phyloP scores from a whole-genome alignment of 2,888 invertebrate species.

The Sturmia bella region DNA sequence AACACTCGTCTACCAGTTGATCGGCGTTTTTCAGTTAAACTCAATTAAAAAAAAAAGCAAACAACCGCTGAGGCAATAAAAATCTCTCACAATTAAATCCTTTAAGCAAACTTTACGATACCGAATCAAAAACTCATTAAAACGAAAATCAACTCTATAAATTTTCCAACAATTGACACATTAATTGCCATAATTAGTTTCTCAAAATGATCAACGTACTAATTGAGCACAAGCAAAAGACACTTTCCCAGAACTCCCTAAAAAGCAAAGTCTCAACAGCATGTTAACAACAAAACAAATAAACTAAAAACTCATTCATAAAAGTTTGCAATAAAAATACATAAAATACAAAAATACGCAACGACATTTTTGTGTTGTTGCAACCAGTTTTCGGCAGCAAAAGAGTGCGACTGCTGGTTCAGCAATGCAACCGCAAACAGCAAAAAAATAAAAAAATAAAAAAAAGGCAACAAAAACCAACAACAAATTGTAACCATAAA shows the following conservation, averaged over 20 bases:
- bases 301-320: conserved; percentile 45
- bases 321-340: conserved; percentile 58
- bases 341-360: not conserved
- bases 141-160: conserved; percentile 65
- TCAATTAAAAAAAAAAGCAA: conserved; percentile 2
- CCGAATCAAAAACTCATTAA: conserved; percentile 63
- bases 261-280: too few relatives aligned
- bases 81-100: conserved; percentile 54
- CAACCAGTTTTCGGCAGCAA: conserved; percentile 38
- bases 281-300: not conserved
- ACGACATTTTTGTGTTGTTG: conserved; percentile 16
- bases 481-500: conserved; percentile 68
- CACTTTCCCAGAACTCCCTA: conserved; percentile 16
- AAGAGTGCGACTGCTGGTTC: not conserved
- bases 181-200: conserved; percentile 70
- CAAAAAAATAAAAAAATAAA: not conserved
- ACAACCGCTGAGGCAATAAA: conserved; percentile 27
- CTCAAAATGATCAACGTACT: conserved; percentile 48
- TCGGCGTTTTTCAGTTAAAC: conserved; percentile 9
- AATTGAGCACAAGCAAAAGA: conserved; percentile 31
- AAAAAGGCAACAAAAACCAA: too few relatives aligned
- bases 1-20: not conserved
- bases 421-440: not conserved
- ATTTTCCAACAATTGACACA: conserved; percentile 69
- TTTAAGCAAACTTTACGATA: conserved; percentile 60